Percentiles rank a stretch among this genome's conserved stretches.
phyloP scores from a whole-genome alignment of 2,888 invertebrate species.

The Protophormia terraenovae region DNA sequence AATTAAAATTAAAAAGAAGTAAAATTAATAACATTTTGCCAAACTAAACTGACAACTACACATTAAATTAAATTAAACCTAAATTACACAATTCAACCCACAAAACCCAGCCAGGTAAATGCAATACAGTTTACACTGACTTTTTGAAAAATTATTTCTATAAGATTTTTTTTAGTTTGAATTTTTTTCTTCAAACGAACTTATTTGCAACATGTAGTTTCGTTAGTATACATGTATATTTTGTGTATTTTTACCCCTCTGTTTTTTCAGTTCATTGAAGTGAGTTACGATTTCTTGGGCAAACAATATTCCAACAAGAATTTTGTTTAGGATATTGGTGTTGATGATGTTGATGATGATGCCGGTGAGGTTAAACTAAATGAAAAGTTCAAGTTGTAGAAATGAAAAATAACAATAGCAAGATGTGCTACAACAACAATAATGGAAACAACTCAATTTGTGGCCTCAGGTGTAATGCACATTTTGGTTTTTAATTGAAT shows the following conservation, averaged over 20 bases:
- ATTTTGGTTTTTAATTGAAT: conserved; percentile 65
- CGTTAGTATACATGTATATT: too few species aligned
- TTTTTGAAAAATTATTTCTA: not conserved
- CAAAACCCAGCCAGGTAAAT: conserved; percentile 2
- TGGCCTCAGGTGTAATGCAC: conserved; percentile 62
- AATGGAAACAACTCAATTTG: conserved; percentile 51
- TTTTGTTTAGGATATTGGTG: not conserved
- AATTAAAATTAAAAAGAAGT: conserved; percentile 6
- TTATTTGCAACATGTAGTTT: not conserved
- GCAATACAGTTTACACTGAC: not conserved
- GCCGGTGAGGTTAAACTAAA: conserved; percentile 2
- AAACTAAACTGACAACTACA: conserved; percentile 1
- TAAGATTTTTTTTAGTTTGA: not conserved
- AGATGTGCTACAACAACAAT: conserved; percentile 35
- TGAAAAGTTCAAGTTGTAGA: conserved; percentile 42
- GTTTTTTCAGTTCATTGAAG: conserved; percentile 32
- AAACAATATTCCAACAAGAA: conserved; percentile 29
- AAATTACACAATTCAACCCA: conserved; percentile 7
- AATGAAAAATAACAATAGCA: conserved; percentile 53
- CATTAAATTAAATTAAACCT: conserved; percentile 1
- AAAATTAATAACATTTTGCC: conserved; percentile 7
- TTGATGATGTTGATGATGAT: too few species aligned
- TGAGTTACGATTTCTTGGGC: conserved; percentile 47
- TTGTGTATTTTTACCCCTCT: not conserved
- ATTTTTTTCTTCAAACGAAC: not conserved